These are phyloP conservation scores for Malurus melanocephalus DNA, from an alignment of 2,113 vertebrate genomes.

Conservation along the genomic window DNA sequence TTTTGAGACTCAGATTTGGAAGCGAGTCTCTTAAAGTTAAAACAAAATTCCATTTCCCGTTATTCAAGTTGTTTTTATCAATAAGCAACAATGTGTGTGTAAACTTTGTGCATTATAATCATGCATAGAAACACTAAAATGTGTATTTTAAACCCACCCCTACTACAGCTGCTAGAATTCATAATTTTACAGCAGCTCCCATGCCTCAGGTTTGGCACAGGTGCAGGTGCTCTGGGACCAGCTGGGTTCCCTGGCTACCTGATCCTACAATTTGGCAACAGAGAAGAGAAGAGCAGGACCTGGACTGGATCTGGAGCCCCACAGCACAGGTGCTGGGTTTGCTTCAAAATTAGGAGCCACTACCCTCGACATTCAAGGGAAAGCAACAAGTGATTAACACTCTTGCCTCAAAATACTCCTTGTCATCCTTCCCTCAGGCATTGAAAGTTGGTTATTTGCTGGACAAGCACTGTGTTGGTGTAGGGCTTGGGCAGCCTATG, in stretches of 20 bases:
- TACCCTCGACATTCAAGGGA: background rate
- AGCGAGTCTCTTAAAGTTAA: background rate
- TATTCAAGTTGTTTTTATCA: background rate
- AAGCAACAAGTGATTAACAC: background rate
- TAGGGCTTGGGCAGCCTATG: rapidly evolving
- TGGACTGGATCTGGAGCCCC: background rate
- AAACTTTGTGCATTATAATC: background rate
- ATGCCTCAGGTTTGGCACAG: background rate
- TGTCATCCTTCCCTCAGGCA: background rate
- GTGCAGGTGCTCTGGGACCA: background rate
- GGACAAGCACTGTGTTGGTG: background rate
- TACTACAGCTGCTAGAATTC: background rate
- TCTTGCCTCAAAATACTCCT: background rate
- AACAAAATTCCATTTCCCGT: background rate
- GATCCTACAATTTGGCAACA: background rate
- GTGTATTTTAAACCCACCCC: background rate
- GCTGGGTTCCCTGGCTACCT: background rate
- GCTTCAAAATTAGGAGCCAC: background rate
- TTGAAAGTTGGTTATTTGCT: background rate
- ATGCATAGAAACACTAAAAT: background rate
- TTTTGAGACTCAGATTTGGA: background rate
- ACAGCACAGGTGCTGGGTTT: background rate
- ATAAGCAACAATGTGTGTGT: background rate
- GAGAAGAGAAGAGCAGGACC: background rate
- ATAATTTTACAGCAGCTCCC: background rate